Evolutionary conservation across 2,888 invertebrate species (phyloP).

Genomic region (Flexamia atlantica): DNA sequence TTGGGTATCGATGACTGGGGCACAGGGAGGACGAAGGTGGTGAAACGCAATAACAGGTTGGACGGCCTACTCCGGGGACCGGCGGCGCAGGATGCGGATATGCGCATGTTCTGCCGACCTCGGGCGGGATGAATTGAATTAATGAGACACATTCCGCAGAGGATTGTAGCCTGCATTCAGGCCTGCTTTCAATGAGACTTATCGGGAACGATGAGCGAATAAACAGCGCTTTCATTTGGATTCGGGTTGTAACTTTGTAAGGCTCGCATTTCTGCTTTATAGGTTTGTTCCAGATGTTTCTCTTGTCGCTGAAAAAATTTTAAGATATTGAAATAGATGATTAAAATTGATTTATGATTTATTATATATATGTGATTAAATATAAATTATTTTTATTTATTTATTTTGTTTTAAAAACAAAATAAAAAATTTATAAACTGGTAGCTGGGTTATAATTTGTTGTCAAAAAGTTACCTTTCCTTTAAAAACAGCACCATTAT

Average conservation of each 20-base stretch:
- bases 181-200: conserved; percentile 1
- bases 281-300: neutral
- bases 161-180: conserved; percentile 22
- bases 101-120: neutral
- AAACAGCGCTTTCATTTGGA: conserved; percentile 3
- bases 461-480: too few relatives aligned
- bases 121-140: neutral
- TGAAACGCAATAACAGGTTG: neutral
- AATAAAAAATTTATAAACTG: too few relatives aligned
- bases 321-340: too few relatives aligned
- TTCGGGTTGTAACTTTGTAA: neutral
- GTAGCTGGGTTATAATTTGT: too few relatives aligned
- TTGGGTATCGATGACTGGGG: too few relatives aligned
- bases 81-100: neutral
- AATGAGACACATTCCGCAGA: conserved; percentile 14
- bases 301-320: too few relatives aligned
- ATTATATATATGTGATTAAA: too few relatives aligned
- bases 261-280: neutral
- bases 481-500: too few relatives aligned
- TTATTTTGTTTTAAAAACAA: too few relatives aligned
- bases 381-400: too few relatives aligned
- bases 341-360: too few relatives aligned
- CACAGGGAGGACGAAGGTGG: neutral
- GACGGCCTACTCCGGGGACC: too few relatives aligned
- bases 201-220: conserved; percentile 7